phyloP scores from a whole-genome alignment of 2,888 invertebrate genomes.

The Rotaria macrura region DNA sequence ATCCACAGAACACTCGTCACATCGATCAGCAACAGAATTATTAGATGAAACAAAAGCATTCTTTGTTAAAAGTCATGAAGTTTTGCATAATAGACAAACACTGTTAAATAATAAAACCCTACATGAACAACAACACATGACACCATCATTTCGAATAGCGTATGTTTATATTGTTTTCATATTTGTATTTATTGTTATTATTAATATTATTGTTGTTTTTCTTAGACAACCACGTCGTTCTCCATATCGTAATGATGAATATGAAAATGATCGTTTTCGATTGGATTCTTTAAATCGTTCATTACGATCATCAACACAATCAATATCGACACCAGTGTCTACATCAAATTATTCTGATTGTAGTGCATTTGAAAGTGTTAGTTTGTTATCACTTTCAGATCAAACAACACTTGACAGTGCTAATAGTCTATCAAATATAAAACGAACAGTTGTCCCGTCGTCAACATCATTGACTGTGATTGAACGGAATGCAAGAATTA shows the following conservation, averaged over 20 bases:
- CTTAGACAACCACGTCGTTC: neutral
- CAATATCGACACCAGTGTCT: neutral
- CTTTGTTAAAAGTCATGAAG: neutral
- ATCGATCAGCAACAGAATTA: neutral
- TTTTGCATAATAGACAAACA: neutral
- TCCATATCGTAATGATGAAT: neutral
- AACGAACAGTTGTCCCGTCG: neutral
- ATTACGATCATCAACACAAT: neutral
- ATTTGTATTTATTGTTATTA: neutral
- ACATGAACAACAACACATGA: neutral
- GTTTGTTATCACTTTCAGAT: neutral
- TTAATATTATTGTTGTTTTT: neutral
- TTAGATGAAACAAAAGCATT: neutral
- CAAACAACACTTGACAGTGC: neutral
- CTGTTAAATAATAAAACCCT: neutral
- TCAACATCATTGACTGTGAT: neutral
- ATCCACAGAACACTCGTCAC: neutral
- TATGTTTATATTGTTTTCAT: neutral
- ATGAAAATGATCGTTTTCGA: neutral
- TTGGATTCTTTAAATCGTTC: neutral
- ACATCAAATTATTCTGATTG: neutral
- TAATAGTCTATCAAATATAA: neutral
- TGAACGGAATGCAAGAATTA: conserved; percentile 1
- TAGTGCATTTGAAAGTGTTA: neutral
- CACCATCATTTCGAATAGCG: neutral